Evolutionary conservation across 2,113 vertebrate species (phyloP).

Genomic region (Toxostoma redivivum): DNA sequence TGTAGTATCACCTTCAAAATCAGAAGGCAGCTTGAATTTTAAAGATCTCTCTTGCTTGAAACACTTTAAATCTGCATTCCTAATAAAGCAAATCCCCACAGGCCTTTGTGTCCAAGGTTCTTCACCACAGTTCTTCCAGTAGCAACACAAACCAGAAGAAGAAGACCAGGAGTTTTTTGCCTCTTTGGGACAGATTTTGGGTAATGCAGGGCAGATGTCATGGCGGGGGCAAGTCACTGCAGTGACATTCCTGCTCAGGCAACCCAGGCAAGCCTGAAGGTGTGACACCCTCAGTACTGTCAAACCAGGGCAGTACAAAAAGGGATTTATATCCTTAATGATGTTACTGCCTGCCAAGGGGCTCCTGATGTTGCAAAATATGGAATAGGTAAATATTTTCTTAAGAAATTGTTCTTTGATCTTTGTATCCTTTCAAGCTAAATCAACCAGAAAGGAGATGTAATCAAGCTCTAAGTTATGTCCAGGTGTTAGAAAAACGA

Average conservation of each 20-base stretch:
- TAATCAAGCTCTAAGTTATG: neutral
- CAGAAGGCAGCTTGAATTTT: neutral
- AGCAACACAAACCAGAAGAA: neutral
- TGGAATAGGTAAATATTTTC: neutral
- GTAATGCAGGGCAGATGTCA: accelerated
- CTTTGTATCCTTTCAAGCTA: neutral
- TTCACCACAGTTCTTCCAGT: neutral
- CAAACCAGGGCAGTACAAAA: no score
- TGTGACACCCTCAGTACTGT: accelerated
- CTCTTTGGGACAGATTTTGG: neutral
- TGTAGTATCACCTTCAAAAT: neutral
- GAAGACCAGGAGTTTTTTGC: accelerated
- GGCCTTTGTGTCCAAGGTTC: neutral
- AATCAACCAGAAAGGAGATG: neutral
- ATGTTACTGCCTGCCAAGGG: no score
- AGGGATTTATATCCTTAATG: no score
- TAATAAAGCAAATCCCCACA: neutral
- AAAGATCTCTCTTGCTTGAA: neutral
- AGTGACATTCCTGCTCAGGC: neutral
- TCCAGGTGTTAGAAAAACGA: neutral
- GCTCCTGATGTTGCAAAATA: neutral
- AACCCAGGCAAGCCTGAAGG: neutral
- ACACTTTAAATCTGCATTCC: neutral
- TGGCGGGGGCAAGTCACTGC: accelerated
- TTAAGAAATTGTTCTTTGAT: neutral